Base-by-base conservation (phyloP, 1,140 invertebrate genomes). In the Drosophila sulfurigaster region DNA sequence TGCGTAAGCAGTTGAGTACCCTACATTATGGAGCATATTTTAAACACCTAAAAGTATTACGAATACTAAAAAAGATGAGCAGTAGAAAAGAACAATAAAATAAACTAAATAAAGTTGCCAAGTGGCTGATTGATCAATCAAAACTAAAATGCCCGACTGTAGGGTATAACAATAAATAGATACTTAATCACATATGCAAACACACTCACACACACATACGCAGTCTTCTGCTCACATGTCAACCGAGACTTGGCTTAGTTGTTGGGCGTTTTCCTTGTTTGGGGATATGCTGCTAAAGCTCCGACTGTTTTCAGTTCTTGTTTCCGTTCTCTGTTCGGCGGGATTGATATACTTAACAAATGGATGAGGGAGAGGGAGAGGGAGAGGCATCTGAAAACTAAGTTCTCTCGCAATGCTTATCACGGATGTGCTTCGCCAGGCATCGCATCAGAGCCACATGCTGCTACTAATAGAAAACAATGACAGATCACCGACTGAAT, bases 401-500 rank as follows among this genome's bases (percentile, higher is more conserved):
- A 71, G 54, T 70, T 59, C 67, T 59, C 67, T 59, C 30, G 25
- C 43, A 58, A 64, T 71, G 51, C 67, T 71, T 58, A 75, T 58
- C 72, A 64, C 67, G 52, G 45, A 57, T 52, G 58, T 32, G 59
- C 52, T 30, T 58, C 35, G 46, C 52, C 35, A 67, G 54, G 25
- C 64, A 52, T 41, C 10, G 20, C 20, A 51, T 28, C 49, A 30
- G 10, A 41, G 10, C n/a, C n/a, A n/a, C 3, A 54, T 54, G 51
- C 3, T 25, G 20, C 20, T 25, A 25, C 20, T 75, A 72, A 74
- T 58, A 28, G 71, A 80, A 79, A 67, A 80, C 78, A 80, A 80
- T 80, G 78, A 65, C 78, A 80, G 59, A 79, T 46, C 57, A 62
- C 35, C 43, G 72, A 62, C 65, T 63, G 66, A 66, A 76, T 81